Conservation (phyloP, 2,797 vertebrate genomes). For the Linurgus olivaceus region DNA sequence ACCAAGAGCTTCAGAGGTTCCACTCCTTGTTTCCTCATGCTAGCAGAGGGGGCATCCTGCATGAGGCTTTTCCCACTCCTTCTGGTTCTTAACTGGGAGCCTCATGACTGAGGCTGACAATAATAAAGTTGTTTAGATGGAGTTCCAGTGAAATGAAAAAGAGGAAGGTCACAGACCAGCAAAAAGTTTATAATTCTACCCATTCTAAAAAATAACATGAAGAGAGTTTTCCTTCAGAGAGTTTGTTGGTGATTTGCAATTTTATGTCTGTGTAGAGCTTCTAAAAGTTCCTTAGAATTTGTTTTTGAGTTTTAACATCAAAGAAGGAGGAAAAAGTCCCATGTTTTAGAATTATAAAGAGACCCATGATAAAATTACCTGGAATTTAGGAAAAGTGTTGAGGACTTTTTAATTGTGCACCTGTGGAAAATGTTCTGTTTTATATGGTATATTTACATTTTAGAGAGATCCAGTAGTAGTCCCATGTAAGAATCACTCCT, state of each 20-base stretch:
- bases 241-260: background rate
- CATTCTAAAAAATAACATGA: background rate
- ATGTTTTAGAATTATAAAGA: background rate
- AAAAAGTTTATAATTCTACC: slow-evolving; percentile 13
- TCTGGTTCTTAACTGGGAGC: background rate
- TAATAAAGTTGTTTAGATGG: background rate
- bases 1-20: background rate
- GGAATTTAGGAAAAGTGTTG: background rate
- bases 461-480: background rate
- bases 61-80: background rate
- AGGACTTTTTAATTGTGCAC: background rate
- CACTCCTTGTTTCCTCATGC: fast-evolving
- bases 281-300: background rate
- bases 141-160: background rate
- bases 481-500: background rate
- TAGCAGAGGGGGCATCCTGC: background rate
- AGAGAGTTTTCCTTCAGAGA: background rate
- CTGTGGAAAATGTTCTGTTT: background rate
- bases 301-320: background rate
- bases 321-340: background rate
- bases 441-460: background rate
- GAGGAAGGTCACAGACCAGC: background rate
- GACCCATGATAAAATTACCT: background rate
- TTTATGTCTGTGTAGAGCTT: background rate
- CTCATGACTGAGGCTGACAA: background rate